These are phyloP conservation scores for Netelia fuscicornis DNA, from an alignment of 2,888 invertebrate species.

Conservation along the genomic window DNA sequence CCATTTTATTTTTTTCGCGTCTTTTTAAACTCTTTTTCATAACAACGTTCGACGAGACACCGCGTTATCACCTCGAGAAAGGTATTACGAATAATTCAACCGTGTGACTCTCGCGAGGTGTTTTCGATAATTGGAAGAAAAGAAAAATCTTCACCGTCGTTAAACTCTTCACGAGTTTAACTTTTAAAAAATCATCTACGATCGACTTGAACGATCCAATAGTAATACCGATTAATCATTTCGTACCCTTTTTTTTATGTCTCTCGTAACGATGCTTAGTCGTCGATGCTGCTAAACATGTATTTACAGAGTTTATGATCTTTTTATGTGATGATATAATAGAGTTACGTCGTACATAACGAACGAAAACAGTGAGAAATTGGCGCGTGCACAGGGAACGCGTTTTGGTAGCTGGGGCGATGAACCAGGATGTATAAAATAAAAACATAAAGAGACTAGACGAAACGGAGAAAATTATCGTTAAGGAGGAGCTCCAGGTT, in stretches of 20 bases:
- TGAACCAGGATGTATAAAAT: slow-evolving; percentile 21
- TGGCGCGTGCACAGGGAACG: neutral
- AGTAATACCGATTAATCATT: slow-evolving; percentile 40
- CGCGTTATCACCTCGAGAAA: neutral
- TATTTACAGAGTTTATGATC: slow-evolving; percentile 19
- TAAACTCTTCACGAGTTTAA: slow-evolving; percentile 15
- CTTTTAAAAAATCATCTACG: slow-evolving; percentile 27
- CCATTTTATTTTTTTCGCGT: slow-evolving; percentile 9
- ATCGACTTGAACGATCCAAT: slow-evolving; percentile 37
- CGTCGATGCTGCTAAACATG: slow-evolving; percentile 16
- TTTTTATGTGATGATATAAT: slow-evolving; percentile 11
- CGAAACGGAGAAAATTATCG: slow-evolving; percentile 29
- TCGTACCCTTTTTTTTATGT: slow-evolving; percentile 23
- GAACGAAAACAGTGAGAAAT: neutral
- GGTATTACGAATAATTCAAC: slow-evolving; percentile 6
- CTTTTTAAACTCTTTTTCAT: neutral
- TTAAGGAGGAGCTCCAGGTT: neutral
- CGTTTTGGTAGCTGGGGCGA: neutral
- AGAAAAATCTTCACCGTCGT: slow-evolving; percentile 29
- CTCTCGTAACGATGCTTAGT: slow-evolving; percentile 47
- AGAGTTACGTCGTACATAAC: slow-evolving; percentile 6
- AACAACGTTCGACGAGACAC: neutral
- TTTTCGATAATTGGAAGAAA: slow-evolving; percentile 24
- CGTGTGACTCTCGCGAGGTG: slow-evolving; percentile 9
- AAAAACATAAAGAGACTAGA: slow-evolving; percentile 16